Evolutionary conservation across 2,888 invertebrate genomes (phyloP), one percentile per base, ranked within the genome.

Genomic region (Agrotis segetum): DNA sequence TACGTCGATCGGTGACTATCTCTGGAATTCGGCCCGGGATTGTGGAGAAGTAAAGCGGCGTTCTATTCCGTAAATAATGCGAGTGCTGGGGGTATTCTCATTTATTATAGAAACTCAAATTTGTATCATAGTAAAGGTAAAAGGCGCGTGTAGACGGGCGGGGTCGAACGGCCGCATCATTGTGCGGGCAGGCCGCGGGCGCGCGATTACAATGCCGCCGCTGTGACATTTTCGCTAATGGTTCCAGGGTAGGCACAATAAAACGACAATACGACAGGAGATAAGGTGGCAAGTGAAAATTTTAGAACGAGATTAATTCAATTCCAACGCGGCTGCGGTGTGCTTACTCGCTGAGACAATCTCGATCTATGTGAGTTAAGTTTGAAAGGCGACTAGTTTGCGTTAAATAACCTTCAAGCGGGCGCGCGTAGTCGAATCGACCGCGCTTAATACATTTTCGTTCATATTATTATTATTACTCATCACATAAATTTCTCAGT

Each of bases 191-290:
- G 89, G 92, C 93, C 92, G 91, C 93, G 92, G 92, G 92, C 91
- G 87, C 88, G 90, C 92, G 94, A 92, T 92, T 91, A 96, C 96
- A 96, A 96, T 95, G 93, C 94, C 94, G 89, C 86, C 93, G 93
- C 92, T 92, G 94, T 96, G 96, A 96, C 95, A 96, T 96, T 96
- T 94, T 96, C 95, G 94, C 96, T 96, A 96, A 96, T 96, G 96
- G 96, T 96, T 94, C 90, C 93, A 94, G 94, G 95, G 95, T 92
- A 94, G 94, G 94, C 94, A 96, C 95, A 96, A 95, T 96, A 95
- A 96, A 95, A 94, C 92, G 95, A 96, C 95, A 95, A 95, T 95
- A 95, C 95, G 91, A 93, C 94, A 91, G 90, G 92, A 95, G 95
- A 96, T 96, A 96, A 95, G 95, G 96, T 94, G 92, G 93, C 93